Evolutionary conservation across 2,888 invertebrate genomes (phyloP).

Genomic region (Tinea semifulvella): DNA sequence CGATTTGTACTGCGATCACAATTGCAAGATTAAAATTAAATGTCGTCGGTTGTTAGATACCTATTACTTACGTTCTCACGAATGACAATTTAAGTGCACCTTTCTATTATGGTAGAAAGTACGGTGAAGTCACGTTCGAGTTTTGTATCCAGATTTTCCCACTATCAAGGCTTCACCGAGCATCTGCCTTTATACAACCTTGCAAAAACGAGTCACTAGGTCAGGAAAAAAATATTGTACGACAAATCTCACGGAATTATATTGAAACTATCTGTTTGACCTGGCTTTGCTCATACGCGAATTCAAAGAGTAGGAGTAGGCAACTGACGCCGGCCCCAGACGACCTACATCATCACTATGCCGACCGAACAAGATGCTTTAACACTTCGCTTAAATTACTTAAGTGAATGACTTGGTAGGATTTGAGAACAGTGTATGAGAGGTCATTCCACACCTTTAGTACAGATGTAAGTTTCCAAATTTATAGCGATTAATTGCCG

Average conservation of each 20-base stretch:
- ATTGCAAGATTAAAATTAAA: slow-evolving; percentile 12
- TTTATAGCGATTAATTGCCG: too few species aligned
- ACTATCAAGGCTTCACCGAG: slow-evolving; percentile 30
- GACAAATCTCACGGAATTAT: not conserved
- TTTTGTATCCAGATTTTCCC: slow-evolving; percentile 55
- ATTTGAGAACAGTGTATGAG: too few species aligned
- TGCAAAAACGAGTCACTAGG: slow-evolving; percentile 47
- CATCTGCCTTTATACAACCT: slow-evolving; percentile 36
- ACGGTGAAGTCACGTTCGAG: slow-evolving; percentile 54
- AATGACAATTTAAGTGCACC: slow-evolving; percentile 50
- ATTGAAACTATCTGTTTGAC: too few species aligned
- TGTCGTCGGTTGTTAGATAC: slow-evolving; percentile 20
- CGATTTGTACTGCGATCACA: slow-evolving; percentile 8
- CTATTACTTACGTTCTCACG: slow-evolving; percentile 57
- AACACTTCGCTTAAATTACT: too few species aligned
- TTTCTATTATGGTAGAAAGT: slow-evolving; percentile 53
- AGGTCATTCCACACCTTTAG: too few species aligned
- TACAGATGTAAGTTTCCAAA: too few species aligned
- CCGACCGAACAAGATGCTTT: too few species aligned
- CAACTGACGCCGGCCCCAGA: too few species aligned
- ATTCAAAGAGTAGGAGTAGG: too few species aligned
- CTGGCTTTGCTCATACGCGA: too few species aligned
- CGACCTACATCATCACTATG: too few species aligned
- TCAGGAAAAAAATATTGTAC: slow-evolving; percentile 22
- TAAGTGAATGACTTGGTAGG: too few species aligned